These are phyloP conservation scores for Mythimna albipuncta DNA, from an alignment of 2,888 invertebrate species.

Conservation along the genomic window DNA sequence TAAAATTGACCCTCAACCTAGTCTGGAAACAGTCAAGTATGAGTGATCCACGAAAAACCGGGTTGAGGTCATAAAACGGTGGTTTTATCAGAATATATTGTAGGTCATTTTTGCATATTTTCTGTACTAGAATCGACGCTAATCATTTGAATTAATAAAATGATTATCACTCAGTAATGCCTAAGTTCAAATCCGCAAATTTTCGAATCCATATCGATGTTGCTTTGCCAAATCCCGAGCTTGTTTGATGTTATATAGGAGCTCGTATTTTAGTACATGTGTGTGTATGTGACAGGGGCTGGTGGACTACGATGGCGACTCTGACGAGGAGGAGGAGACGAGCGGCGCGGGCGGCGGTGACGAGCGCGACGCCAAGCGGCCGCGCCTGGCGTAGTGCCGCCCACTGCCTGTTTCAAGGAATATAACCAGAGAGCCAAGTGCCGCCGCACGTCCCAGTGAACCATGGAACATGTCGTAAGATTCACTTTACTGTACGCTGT, in stretches of 20 bases:
- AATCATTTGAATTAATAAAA: neutral
- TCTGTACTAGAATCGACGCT: conserved; percentile 5
- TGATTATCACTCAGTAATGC: neutral
- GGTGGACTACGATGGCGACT: conserved; percentile 99
- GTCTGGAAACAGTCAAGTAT: neutral
- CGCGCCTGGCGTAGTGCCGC: conserved; percentile 89
- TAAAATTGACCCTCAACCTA: conserved; percentile 1
- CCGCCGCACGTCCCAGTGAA: conserved; percentile 77
- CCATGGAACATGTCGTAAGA: conserved; percentile 64
- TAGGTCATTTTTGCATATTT: conserved; percentile 13
- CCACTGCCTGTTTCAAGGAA: conserved; percentile 79
- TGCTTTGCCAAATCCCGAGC: conserved; percentile 45
- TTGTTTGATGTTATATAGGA: conserved; percentile 27
- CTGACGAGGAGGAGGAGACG: conserved; percentile 97
- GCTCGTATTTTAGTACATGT: conserved; percentile 23
- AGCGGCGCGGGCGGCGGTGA: conserved; percentile 72
- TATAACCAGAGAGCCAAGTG: conserved; percentile 76
- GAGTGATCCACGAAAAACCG: neutral
- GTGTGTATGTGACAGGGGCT: conserved; percentile 92
- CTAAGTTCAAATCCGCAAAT: neutral
- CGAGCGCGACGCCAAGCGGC: conserved; percentile 93
- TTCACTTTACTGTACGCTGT: conserved; percentile 61
- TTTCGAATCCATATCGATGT: conserved; percentile 22
- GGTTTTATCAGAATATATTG: conserved; percentile 16
- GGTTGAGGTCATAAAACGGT: neutral